Evolutionary conservation across 2,888 invertebrate species (phyloP), one percentile per base, ranked within the genome.

Genomic region (Drosophila trichaetosa): DNA sequence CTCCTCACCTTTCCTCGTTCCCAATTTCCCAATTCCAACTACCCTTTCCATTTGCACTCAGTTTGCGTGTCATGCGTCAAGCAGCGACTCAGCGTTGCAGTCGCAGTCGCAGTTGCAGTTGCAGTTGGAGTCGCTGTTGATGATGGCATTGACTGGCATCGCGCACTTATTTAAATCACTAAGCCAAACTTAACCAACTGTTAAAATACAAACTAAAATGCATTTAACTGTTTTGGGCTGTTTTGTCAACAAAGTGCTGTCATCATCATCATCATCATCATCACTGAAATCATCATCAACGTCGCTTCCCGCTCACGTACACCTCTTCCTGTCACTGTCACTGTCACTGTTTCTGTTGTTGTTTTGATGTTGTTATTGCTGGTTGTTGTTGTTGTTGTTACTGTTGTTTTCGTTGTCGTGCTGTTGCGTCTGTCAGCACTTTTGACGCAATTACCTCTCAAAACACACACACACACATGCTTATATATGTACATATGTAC

Each of bases 131-230:
- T 48, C 11, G 62, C n/a, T 29, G 59, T 24, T 16, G 48, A 10
- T 16, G 63, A 18, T 31, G 59, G 4, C 27, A 63, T 27, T 36
- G 54, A 13, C 57, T 42, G 59, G 10, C 53, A 48, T 69, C 38
- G 69, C 54, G 82, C 84, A 88, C 82, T 88, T 85, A 87, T 88
- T 89, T 70, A 90, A 89, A 90, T 89, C 87, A 90, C 89, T 91
- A 90, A 90, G 82, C 80, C 81, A 87, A 88, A 91, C 80, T 90
- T 90, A 91, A 89, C 91, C 90, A 91, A 91, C 91, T 91, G 91
- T 91, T 91, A 91, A 91, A 91, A 90, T 82, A 88, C 87, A 77
- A 90, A 91, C 91, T 91, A 90, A 91, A 91, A 80, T 91, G 91
- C 87, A 91, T 88, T 90, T 91, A 91, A 88, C 86, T 81, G 83